Evolutionary conservation across 2,113 vertebrate genomes (phyloP), one percentile per base, ranked within the genome.

Genomic region (Channa argus): DNA sequence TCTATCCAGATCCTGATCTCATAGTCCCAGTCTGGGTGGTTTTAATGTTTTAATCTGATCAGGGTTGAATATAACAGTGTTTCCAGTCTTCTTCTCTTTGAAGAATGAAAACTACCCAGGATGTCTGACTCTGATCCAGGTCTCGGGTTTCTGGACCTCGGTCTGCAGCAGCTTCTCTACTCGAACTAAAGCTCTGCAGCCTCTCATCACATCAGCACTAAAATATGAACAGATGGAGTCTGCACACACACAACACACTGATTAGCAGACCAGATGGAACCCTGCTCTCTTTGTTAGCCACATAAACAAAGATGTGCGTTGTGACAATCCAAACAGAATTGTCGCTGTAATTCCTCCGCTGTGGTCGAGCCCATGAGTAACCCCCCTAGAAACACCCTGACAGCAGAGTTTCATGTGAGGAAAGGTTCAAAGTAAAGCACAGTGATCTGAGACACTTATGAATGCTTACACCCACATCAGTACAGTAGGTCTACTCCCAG

Each of bases 221-320:
- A 75, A 89, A 71, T 53, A 50, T 24, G 80, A 80, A 81, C 84
- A 82, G 70, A 84, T 64, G 77, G 63, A 84, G 79, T 49, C 36
- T 9, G 12, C 52, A 62, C 79, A 79, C 89, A 90, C 77, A 83
- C 61, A n/a, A n/a, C 75, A 79, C 66, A 83, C 70, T 85, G 85
- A 94, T 93, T 92, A 88, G 79, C 74, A 82, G 86, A 91, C 85
- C 93, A 93, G 93, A 93, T 85, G 87, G 88, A 86, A 90, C 86
- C 83, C 85, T 49, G 43, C 83, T 74, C 58, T 73, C 64, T 90
- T 88, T 88, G 80, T 88, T 83, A 78, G 82, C 37, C 44, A 77
- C 72, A 90, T 84, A 93, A 93, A 91, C 91, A 93, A 89, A 82
- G 80, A 89, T 85, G 91, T 83, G 88, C 77, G 86, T 64, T 34